phyloP scores from a whole-genome alignment of 2,113 vertebrate genomes.

The Terrapene triunguis region DNA sequence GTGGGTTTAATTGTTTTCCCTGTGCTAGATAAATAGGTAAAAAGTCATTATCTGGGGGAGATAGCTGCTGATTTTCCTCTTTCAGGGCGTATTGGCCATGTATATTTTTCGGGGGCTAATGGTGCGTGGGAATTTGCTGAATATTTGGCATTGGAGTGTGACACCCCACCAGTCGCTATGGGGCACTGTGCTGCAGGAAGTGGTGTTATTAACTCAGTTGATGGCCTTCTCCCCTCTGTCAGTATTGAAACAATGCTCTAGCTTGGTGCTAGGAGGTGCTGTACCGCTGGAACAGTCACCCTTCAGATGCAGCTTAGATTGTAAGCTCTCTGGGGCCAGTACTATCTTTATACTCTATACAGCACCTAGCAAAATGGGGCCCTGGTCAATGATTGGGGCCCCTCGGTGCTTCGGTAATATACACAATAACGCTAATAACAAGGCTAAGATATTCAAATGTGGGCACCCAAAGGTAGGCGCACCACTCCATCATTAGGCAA shows the following conservation, averaged over 20 bases:
- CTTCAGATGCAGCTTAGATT: neutral
- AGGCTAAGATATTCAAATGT: neutral
- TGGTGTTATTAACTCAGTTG: neutral
- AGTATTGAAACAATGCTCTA: neutral
- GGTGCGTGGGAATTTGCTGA: neutral
- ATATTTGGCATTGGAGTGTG: neutral
- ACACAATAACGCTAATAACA: neutral
- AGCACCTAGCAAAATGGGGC: neutral
- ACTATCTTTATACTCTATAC: neutral
- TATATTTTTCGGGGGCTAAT: neutral
- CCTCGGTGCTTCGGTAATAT: neutral
- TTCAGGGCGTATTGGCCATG: neutral
- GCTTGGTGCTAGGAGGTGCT: neutral
- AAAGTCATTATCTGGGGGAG: conserved; percentile 24
- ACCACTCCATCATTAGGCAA: neutral
- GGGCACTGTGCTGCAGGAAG: neutral
- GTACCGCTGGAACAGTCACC: neutral
- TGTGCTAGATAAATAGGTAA: conserved; percentile 43
- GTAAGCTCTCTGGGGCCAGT: neutral
- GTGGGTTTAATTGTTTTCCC: conserved; percentile 68
- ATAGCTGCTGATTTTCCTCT: neutral
- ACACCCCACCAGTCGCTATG: neutral
- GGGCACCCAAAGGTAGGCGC: neutral
- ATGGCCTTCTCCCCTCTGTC: neutral
- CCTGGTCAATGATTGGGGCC: neutral